phyloP scores from a whole-genome alignment of 2,888 invertebrate species.

The Drosophila melanosoma region DNA sequence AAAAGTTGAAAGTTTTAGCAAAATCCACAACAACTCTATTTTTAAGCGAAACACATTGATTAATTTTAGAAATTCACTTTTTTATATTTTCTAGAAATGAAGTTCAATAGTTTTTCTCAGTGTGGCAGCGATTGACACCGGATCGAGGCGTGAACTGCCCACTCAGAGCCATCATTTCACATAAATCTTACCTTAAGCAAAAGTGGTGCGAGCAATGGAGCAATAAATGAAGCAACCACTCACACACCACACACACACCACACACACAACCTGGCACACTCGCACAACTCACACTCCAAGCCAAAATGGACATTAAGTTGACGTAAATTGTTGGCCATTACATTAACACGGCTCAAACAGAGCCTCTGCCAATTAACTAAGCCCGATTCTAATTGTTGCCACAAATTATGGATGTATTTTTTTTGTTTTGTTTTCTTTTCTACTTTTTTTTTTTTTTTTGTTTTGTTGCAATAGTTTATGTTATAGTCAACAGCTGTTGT shows the following conservation, averaged over 20 bases:
- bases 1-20: background rate
- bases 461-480: slow-evolving; percentile 7
- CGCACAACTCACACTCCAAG: slow-evolving; percentile 21
- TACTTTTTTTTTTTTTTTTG: background rate
- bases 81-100: background rate
- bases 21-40: background rate
- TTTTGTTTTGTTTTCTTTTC: background rate
- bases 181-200: slow-evolving; percentile 75
- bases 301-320: slow-evolving; percentile 79
- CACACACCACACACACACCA: slow-evolving; percentile 9
- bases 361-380: slow-evolving; percentile 55
- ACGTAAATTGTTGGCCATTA: slow-evolving; percentile 83
- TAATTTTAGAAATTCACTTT: background rate
- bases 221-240: slow-evolving; percentile 62
- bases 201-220: slow-evolving; percentile 65
- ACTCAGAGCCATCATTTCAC: slow-evolving; percentile 32
- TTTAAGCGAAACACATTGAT: background rate
- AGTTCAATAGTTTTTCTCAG: background rate
- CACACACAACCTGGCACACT: slow-evolving; percentile 13
- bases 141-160: slow-evolving; percentile 9
- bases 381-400: slow-evolving; percentile 63
- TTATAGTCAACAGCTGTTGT: slow-evolving; percentile 41
- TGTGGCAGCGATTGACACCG: slow-evolving; percentile 33
- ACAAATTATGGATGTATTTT: slow-evolving; percentile 23
- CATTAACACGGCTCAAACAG: slow-evolving; percentile 71